These are phyloP conservation scores for Recurvirostra avosetta DNA, from an alignment of 2,113 vertebrate genomes.

Conservation along the genomic window DNA sequence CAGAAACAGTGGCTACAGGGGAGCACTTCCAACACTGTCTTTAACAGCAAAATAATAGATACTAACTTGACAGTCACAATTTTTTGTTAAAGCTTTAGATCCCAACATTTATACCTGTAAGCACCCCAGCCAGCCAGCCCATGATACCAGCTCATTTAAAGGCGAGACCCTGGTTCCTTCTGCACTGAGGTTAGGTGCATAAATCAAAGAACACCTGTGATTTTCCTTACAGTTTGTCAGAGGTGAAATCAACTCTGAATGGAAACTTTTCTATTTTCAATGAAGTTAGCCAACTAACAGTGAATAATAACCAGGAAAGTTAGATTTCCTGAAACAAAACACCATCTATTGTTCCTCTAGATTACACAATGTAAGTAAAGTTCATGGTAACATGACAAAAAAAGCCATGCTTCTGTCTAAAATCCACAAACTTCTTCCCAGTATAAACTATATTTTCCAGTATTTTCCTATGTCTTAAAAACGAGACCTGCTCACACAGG, in stretches of 20 bases:
- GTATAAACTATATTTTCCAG: not conserved
- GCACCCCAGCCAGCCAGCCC: not conserved
- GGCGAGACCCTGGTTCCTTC: not conserved
- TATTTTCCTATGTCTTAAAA: not conserved
- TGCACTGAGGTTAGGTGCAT: not conserved
- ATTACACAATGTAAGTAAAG: not conserved
- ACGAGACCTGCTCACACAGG: not conserved
- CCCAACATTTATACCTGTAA: not conserved
- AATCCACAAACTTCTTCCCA: not conserved
- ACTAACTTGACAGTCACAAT: not conserved
- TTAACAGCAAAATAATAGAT: not conserved
- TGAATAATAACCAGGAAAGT: not conserved
- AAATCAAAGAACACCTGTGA: not conserved
- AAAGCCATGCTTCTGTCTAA: not conserved
- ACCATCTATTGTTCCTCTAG: not conserved
- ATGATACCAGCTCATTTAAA: not conserved
- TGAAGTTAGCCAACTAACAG: not conserved
- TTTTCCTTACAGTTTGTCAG: not conserved
- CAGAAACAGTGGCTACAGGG: not conserved
- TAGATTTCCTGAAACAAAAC: not conserved
- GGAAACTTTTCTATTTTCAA: not conserved
- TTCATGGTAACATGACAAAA: not conserved
- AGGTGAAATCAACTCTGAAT: not conserved
- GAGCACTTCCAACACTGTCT: not conserved
- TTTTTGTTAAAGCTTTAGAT: not conserved